These are phyloP conservation scores for Pardalotus punctatus DNA, from an alignment of 2,113 vertebrate species.

Conservation along the genomic window DNA sequence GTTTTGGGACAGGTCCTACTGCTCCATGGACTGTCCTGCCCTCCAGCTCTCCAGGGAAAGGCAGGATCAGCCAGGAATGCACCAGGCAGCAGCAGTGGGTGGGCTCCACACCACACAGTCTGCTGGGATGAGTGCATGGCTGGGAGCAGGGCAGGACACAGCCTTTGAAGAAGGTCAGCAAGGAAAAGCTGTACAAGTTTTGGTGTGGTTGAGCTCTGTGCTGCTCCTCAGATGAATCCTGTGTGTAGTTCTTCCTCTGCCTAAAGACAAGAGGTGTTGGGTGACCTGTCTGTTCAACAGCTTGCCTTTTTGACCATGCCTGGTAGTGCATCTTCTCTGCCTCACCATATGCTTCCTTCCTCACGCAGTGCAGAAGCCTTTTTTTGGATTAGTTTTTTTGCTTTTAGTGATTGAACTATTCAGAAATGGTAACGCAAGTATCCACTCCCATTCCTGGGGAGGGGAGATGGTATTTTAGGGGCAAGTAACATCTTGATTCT, in stretches of 20 bases:
- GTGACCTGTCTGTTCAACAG: background rate
- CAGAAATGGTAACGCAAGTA: background rate
- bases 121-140: background rate
- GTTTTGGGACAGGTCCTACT: background rate
- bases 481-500: background rate
- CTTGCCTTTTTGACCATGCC: background rate
- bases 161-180: background rate
- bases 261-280: background rate
- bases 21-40: background rate
- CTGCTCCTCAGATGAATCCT: background rate
- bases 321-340: background rate
- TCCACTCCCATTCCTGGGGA: background rate
- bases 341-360: background rate
- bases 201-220: background rate
- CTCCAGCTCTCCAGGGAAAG: background rate
- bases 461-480: background rate
- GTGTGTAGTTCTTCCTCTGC: background rate
- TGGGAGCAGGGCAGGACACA: background rate
- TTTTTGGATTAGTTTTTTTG: background rate
- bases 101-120: rapidly evolving
- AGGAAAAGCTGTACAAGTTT: background rate
- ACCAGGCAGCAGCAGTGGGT: background rate
- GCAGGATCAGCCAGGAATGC: background rate
- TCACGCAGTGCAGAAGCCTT: background rate
- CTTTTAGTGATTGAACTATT: background rate